phyloP scores from a whole-genome alignment of 2,888 invertebrate genomes.

The Tillus elongatus region DNA sequence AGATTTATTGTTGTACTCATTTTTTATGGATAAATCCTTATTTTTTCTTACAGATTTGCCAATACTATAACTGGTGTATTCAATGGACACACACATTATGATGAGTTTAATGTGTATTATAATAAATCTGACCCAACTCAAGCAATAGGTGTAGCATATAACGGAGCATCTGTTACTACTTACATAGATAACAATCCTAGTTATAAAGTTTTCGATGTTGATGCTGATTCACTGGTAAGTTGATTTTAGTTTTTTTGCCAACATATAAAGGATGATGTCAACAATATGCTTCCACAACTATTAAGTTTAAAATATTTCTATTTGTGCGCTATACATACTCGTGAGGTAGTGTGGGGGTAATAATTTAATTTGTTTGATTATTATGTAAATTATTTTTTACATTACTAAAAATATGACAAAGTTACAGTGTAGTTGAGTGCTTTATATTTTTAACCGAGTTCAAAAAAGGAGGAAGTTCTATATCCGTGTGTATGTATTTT shows the following conservation, averaged over 20 bases:
- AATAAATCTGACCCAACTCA: conserved; percentile 43
- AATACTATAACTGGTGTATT: conserved; percentile 68
- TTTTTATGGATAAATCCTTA: background rate
- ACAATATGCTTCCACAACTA: conserved; percentile 1
- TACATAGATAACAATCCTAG: conserved; percentile 50
- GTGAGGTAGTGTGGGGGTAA: too few species aligned
- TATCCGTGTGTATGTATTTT: too few species aligned
- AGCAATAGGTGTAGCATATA: conserved; percentile 62
- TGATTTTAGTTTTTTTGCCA: background rate
- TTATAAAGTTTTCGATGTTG: conserved; percentile 64
- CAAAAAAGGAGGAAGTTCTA: too few species aligned
- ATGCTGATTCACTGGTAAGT: conserved; percentile 38
- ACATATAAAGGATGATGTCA: background rate
- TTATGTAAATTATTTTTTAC: too few species aligned
- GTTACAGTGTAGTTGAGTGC: too few species aligned
- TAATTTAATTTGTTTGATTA: too few species aligned
- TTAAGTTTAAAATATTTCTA: too few species aligned
- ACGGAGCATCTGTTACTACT: conserved; percentile 70
- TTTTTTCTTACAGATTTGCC: conserved; percentile 49
- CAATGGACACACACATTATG: conserved; percentile 72
- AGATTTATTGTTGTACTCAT: background rate
- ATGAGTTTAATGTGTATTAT: conserved; percentile 65
- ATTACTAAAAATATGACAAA: too few species aligned
- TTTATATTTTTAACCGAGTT: too few species aligned
- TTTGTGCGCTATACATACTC: too few species aligned